Evolutionary conservation across 2,888 invertebrate genomes (phyloP), one percentile per base, ranked within the genome.

Genomic region (Sthenelais limicola): DNA sequence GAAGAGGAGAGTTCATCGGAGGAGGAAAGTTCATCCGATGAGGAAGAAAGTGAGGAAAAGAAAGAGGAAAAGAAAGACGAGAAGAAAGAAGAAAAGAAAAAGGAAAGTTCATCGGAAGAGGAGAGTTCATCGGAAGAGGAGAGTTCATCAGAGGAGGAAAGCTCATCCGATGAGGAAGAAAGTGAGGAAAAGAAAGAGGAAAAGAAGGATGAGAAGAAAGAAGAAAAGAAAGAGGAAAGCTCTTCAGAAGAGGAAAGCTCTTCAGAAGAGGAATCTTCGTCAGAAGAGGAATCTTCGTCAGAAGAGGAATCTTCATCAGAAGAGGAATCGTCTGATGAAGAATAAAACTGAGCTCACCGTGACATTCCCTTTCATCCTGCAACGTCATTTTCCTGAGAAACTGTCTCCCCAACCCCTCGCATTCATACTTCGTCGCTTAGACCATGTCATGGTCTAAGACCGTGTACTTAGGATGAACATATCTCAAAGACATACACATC

Each of bases 11-110:
- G 18, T n/a, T 28, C 18, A n/a, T 18, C 24, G 21, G 58, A 56
- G 7, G 26, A 56, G 56, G 30, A 56, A 33, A 62, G 38, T 21
- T 12, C 28, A 28, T 18, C n/a, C 21, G 30, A 24, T 26, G 24
- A 24, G 28, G 30, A 56, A 32, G 30, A 56, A 26, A 28, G 26
- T 26, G 26, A 15, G 18, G 24, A 56, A 56, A 69, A 51, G 24
- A 49, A 33, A 32, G 35, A 52, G 24, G 69, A 69, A 35, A 52
- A 69, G 69, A 52, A 69, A 26, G 47, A 47, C 7, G 33, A 52
- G 69, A 7, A 3, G n/a, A 49, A 69, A 51, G 30, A 33, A 52
- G 33, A 69, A 32, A 30, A 48, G n/a, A 49, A 69, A n/a, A 32
- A 48, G 35, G 69, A 52, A 33, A 49, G 30, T 7, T 33, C 51